Percentiles rank a stretch among this genome's conserved stretches.
phyloP scores from a whole-genome alignment of 2,797 vertebrate species.

The Dipus sagitta region DNA sequence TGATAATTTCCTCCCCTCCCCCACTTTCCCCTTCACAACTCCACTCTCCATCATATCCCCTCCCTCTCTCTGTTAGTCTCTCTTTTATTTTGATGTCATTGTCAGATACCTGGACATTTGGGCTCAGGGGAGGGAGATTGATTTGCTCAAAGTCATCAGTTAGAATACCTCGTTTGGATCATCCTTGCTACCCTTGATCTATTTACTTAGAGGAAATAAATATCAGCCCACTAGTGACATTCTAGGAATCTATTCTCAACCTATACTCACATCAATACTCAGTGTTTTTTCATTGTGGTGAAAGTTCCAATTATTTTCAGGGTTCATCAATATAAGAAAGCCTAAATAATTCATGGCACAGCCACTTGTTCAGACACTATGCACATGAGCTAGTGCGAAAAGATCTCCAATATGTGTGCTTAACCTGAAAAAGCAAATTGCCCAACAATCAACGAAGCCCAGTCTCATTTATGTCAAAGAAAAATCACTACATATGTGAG shows the following conservation, averaged over 20 bases:
- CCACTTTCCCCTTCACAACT: too few species aligned
- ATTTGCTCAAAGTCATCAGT: not conserved
- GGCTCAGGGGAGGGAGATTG: not conserved
- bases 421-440: constrained; percentile 18
- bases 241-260: not conserved
- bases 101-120: not conserved
- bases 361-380: not conserved
- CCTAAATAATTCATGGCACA: not conserved
- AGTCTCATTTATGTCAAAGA: not conserved
- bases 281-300: not conserved
- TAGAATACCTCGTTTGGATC: not conserved
- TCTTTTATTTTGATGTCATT: too few species aligned
- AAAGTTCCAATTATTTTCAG: not conserved
- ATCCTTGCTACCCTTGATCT: not conserved
- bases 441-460: not conserved
- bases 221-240: not conserved
- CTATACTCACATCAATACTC: not conserved
- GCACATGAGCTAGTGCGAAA: not conserved
- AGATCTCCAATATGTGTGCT: not conserved
- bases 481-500: not conserved
- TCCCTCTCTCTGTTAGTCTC: too few species aligned
- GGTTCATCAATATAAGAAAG: not conserved
- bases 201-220: constrained; percentile 1
- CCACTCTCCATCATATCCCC: too few species aligned
- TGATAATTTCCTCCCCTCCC: too few species aligned